Evolutionary conservation across 2,113 vertebrate species (phyloP).

Genomic region (Oryctolagus cuniculus): mOryCun1.1 NC_091439.1:135609001-135609500

Average conservation of each 20-base stretch:
- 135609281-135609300: background rate
- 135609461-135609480: too few relatives aligned
- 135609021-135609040: background rate
- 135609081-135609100: background rate
- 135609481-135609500: fast-evolving
- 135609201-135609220: background rate
- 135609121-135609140: background rate
- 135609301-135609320: background rate
- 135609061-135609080: background rate
- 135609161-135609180: background rate
- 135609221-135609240: background rate
- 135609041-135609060: background rate
- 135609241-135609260: background rate
- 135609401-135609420: background rate
- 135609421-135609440: fast-evolving
- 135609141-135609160: background rate
- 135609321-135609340: background rate
- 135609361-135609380: background rate
- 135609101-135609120: background rate
- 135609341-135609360: background rate
- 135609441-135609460: background rate
- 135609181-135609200: background rate
- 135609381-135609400: background rate
- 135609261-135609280: background rate
- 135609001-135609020: background rate